A percentile compares a stretch with the other conserved stretches of the same genome.
Evolutionary conservation across 2,888 invertebrate species (phyloP).

Genomic region (Apamea monoglypha): DNA sequence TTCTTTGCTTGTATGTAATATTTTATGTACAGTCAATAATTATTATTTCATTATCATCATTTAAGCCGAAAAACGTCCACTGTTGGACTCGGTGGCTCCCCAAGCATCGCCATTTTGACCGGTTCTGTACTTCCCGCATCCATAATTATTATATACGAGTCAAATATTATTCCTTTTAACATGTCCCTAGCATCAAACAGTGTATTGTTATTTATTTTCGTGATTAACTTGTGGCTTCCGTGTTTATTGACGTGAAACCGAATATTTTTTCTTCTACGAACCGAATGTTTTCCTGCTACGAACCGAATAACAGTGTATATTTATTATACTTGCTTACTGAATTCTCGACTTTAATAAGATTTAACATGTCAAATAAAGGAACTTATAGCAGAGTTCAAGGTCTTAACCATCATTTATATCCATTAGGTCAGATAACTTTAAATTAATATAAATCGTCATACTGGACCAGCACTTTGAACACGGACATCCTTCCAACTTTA

Average conservation of each 20-base stretch:
- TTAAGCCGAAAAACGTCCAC: neutral
- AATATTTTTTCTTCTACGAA: neutral
- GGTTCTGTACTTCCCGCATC: neutral
- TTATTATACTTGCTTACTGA: neutral
- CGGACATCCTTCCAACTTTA: constrained; percentile 7
- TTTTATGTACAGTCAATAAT: neutral
- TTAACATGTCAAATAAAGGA: constrained; percentile 9
- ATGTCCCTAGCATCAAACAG: neutral
- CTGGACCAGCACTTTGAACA: neutral
- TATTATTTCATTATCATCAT: neutral
- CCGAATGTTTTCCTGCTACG: constrained; percentile 15
- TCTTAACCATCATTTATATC: constrained; percentile 29
- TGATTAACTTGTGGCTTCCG: neutral
- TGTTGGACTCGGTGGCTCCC: neutral
- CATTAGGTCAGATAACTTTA: constrained; percentile 6
- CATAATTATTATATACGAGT: neutral
- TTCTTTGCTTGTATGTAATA: neutral
- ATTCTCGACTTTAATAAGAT: neutral
- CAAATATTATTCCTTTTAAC: neutral
- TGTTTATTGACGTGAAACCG: neutral
- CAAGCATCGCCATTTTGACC: neutral
- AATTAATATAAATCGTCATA: constrained; percentile 35
- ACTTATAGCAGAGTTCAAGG: constrained; percentile 3
- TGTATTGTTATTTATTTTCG: neutral
- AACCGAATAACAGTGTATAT: neutral